Conservation (phyloP, 2,797 vertebrate genomes). For the Ispidina lecontei region DNA sequence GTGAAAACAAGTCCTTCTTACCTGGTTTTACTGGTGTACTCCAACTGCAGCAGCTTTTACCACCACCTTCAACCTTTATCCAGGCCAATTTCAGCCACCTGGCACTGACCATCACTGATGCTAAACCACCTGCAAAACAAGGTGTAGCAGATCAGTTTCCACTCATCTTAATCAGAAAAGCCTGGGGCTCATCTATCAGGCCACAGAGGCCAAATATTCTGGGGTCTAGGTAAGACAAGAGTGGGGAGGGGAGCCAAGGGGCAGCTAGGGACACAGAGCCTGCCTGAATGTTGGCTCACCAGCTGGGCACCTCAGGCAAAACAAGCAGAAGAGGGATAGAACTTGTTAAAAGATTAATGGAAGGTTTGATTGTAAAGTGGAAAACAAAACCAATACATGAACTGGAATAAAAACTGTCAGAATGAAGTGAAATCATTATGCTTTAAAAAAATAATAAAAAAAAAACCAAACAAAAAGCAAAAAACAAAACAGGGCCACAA, state of each 20-base stretch:
- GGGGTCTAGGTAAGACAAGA: neutral
- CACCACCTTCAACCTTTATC: rapidly evolving
- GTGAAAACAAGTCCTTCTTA: rapidly evolving
- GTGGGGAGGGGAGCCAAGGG: rapidly evolving
- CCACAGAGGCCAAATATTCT: neutral
- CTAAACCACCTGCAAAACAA: neutral
- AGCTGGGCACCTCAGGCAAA: neutral
- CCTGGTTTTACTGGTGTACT: rapidly evolving
- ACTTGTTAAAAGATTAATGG: neutral
- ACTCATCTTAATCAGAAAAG: neutral
- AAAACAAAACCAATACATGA: neutral
- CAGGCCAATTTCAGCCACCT: neutral
- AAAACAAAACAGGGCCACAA: no score
- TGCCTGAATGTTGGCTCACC: rapidly evolving
- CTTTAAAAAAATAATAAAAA: no score
- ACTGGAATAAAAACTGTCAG: neutral
- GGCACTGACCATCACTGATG: neutral
- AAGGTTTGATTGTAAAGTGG: neutral
- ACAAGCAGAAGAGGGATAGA: neutral
- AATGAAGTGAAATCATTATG: neutral
- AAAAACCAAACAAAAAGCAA: no score
- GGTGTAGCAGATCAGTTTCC: neutral
- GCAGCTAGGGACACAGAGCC: rapidly evolving
- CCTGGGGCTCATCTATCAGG: neutral
- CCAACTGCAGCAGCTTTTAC: rapidly evolving